Percentiles rank a stretch among this genome's conserved stretches.
These are phyloP conservation scores for Antheraea yamamai DNA, from an alignment of 2,888 invertebrate species.

Conservation along the genomic window DNA sequence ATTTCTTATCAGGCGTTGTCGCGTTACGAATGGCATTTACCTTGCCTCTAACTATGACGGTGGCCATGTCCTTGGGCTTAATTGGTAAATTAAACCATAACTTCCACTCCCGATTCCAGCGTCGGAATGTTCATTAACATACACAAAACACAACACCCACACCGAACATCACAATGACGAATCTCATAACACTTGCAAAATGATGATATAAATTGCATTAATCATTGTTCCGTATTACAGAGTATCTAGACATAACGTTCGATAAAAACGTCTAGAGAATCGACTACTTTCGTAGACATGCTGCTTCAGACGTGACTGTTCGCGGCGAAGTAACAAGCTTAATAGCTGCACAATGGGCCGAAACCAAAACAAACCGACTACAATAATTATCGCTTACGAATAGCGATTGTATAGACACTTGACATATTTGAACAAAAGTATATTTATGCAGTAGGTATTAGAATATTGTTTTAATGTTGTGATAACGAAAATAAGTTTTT, in stretches of 20 bases:
- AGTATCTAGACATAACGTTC: constrained; percentile 9
- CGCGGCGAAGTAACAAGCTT: constrained; percentile 44
- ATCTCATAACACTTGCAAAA: neutral
- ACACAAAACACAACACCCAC: constrained; percentile 25
- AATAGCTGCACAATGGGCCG: constrained; percentile 55
- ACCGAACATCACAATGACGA: constrained; percentile 9
- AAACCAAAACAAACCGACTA: constrained; percentile 61
- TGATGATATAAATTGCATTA: constrained; percentile 1
- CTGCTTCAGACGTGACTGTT: constrained; percentile 32
- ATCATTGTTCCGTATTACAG: neutral
- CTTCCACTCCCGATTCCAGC: constrained; percentile 37
- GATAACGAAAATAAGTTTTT: neutral
- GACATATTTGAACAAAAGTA: neutral
- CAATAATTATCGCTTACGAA: constrained; percentile 49
- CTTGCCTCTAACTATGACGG: constrained; percentile 43
- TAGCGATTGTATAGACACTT: constrained; percentile 38
- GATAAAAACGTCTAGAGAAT: constrained; percentile 7
- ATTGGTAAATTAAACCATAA: constrained; percentile 34
- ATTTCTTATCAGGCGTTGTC: constrained; percentile 6
- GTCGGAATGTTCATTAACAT: constrained; percentile 36
- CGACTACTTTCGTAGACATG: constrained; percentile 11
- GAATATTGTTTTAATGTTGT: neutral
- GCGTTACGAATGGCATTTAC: constrained; percentile 30
- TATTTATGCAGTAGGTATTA: neutral
- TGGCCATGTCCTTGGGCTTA: constrained; percentile 39